These are phyloP conservation scores for Parapristionchus giblindavisi DNA, from an alignment of 2,888 invertebrate genomes.

Conservation along the genomic window DNA sequence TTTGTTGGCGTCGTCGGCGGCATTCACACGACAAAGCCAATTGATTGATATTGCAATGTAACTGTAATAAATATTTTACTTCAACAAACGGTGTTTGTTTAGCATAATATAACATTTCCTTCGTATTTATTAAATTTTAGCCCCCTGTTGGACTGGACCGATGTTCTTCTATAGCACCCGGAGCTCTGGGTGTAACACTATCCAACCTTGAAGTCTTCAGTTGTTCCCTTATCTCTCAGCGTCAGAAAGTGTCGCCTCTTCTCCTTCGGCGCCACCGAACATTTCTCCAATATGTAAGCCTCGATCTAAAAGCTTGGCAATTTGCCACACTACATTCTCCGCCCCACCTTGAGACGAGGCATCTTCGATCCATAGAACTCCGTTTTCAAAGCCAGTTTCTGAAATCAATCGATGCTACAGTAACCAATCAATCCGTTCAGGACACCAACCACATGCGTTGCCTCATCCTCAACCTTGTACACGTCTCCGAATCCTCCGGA, in stretches of 20 bases:
- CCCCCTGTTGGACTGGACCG: no score
- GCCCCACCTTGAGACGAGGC: constrained; percentile 11
- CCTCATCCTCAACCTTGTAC: constrained; percentile 22
- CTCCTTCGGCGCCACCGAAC: neutral
- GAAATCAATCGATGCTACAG: constrained; percentile 9
- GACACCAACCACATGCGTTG: constrained; percentile 8
- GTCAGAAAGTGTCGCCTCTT: constrained; percentile 12
- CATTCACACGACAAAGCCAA: no score
- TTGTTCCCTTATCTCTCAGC: constrained; percentile 28
- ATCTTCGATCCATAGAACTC: constrained; percentile 15
- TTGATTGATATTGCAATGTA: no score
- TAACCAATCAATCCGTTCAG: neutral
- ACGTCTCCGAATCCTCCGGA: constrained; percentile 25
- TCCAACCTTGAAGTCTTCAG: constrained; percentile 12
- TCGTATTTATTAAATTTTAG: no score
- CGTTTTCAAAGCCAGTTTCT: constrained; percentile 18
- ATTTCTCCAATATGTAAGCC: constrained; percentile 22
- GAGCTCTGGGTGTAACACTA: no score
- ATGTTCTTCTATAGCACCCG: no score
- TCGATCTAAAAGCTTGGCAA: neutral
- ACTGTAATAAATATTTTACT: no score
- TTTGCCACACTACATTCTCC: neutral
- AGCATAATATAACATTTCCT: no score
- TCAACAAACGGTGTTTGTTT: no score
- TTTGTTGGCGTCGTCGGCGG: no score